These are phyloP conservation scores for Tetrao urogallus DNA, from an alignment of 2,113 vertebrate species.

Conservation along the genomic window DNA sequence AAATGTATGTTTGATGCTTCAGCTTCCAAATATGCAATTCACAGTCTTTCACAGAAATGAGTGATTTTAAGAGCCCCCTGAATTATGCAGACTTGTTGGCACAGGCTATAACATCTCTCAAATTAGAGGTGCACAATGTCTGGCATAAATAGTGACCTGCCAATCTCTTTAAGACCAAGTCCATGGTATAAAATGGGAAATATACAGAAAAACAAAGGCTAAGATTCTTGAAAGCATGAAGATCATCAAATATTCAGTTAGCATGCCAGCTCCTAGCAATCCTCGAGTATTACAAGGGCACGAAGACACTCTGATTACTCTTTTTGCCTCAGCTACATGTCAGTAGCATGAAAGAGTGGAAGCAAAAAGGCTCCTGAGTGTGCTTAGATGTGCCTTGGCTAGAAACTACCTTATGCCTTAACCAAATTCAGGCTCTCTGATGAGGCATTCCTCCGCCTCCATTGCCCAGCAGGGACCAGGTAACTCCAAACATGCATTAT, in stretches of 20 bases:
- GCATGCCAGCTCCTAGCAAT: not conserved
- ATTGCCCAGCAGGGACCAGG: not conserved
- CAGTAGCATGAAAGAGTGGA: not conserved
- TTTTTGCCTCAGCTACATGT: not conserved
- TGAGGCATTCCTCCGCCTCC: not conserved
- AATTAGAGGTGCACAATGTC: not conserved
- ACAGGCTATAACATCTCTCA: not conserved
- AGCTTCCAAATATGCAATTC: not conserved
- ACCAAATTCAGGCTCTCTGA: not conserved
- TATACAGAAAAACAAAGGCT: not conserved
- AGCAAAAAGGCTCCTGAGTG: not conserved
- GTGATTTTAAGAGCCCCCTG: not conserved
- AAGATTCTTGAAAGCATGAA: not conserved
- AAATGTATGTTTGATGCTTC: not conserved
- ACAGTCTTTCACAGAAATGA: not conserved
- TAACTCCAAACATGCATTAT: not conserved
- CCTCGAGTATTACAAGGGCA: not conserved
- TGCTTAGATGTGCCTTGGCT: not conserved
- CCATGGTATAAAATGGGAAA: not conserved
- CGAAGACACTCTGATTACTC: not conserved
- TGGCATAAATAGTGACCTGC: not conserved
- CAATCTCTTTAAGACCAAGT: not conserved
- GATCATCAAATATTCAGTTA: not conserved
- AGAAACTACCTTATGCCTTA: not conserved
- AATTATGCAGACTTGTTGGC: not conserved